phyloP scores from a whole-genome alignment of 2,888 invertebrate genomes.

The Drepanosiphum platanoidis region DNA sequence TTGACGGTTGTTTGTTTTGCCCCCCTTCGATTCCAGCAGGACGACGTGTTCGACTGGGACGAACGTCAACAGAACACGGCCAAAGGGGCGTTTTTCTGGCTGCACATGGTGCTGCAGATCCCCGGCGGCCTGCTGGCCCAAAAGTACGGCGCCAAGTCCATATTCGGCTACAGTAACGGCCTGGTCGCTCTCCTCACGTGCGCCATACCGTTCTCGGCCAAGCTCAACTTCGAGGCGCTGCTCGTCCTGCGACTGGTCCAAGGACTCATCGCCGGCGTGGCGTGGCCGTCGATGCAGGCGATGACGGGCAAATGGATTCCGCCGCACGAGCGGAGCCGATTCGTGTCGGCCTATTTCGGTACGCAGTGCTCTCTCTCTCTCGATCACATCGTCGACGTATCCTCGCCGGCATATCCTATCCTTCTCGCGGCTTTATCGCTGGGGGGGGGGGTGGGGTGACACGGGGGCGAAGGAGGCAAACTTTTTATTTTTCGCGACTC shows the following conservation, averaged over 20 bases:
- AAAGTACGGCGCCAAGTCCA: slow-evolving; percentile 76
- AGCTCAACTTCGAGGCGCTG: slow-evolving; percentile 71
- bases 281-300: slow-evolving; percentile 82
- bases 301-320: slow-evolving; percentile 86
- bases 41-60: slow-evolving; percentile 69
- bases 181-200: slow-evolving; percentile 74
- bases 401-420: too few species aligned
- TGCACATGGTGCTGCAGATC: slow-evolving; percentile 78
- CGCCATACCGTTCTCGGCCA: slow-evolving; percentile 74
- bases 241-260: slow-evolving; percentile 74
- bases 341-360: slow-evolving; percentile 73
- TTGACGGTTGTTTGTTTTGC: too few species aligned
- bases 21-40: too few species aligned
- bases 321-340: slow-evolving; percentile 80
- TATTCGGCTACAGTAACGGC: slow-evolving; percentile 77
- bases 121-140: slow-evolving; percentile 78
- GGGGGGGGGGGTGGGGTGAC: too few species aligned
- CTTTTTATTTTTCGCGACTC: too few species aligned
- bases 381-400: too few species aligned
- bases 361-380: too few species aligned
- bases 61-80: slow-evolving; percentile 74
- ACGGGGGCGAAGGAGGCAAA: too few species aligned
- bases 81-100: slow-evolving; percentile 78
- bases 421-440: too few species aligned
- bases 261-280: slow-evolving; percentile 75